These are phyloP conservation scores for Cephus pulcher DNA, from an alignment of 2,888 invertebrate genomes.

Conservation along the genomic window DNA sequence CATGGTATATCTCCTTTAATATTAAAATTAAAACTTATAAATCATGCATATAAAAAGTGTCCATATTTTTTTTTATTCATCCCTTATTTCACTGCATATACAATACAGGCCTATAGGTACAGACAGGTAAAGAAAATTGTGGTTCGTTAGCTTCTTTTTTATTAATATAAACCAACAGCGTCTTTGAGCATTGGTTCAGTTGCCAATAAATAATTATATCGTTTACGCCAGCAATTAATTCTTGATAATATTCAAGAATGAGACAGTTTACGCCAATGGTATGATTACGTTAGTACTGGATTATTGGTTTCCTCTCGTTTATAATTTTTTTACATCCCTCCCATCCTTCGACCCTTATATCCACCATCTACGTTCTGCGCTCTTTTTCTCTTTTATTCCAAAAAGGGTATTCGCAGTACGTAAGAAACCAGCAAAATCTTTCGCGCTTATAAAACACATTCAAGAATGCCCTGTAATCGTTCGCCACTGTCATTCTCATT, in stretches of 20 bases:
- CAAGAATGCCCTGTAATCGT: too few relatives aligned
- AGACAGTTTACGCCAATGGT: constrained; percentile 9
- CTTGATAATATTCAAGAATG: constrained; percentile 43
- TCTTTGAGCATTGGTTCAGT: constrained; percentile 51
- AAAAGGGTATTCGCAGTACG: too few relatives aligned
- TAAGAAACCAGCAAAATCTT: too few relatives aligned
- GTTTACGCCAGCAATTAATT: constrained; percentile 19
- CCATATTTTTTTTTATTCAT: constrained; percentile 34
- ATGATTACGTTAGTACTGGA: constrained; percentile 5
- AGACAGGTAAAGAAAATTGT: constrained; percentile 39
- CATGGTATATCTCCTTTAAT: constrained; percentile 37
- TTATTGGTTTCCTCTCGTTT: too few relatives aligned
- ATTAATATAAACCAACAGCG: constrained; percentile 52
- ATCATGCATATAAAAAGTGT: constrained; percentile 47
- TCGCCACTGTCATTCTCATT: too few relatives aligned
- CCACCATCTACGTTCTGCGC: too few relatives aligned
- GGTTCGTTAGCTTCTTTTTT: constrained; percentile 43
- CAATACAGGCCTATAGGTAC: constrained; percentile 25
- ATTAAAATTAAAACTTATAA: constrained; percentile 39
- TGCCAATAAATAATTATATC: constrained; percentile 41
- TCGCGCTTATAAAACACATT: too few relatives aligned
- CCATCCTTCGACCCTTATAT: too few relatives aligned
- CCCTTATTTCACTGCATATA: constrained; percentile 28
- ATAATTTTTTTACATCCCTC: background rate
- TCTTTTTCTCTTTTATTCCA: too few relatives aligned